Conservation (phyloP, 2,888 invertebrate species). For the Microdon myrmicae region DNA sequence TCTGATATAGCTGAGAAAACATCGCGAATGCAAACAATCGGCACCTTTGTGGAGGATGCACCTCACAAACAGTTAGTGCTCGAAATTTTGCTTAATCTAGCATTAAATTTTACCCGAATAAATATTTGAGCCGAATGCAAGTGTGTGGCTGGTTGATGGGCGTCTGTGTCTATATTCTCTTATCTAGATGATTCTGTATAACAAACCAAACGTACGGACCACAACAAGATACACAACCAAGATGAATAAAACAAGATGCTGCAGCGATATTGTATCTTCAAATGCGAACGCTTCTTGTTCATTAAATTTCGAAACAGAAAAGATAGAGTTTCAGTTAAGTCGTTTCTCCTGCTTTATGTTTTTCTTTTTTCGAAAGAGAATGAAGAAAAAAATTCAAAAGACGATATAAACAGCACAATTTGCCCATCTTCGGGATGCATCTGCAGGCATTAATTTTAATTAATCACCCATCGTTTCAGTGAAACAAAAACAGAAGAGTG, state of each 20-base stretch:
- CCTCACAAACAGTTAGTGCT: conserved; percentile 12
- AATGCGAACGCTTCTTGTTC: conserved; percentile 13
- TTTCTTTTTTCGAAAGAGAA: not conserved
- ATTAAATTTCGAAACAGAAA: conserved; percentile 23
- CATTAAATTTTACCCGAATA: conserved; percentile 10
- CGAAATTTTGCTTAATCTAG: conserved; percentile 28
- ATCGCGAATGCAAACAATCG: conserved; percentile 32
- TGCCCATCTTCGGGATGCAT: conserved; percentile 49
- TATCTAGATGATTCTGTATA: conserved; percentile 31
- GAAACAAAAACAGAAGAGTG: conserved; percentile 24
- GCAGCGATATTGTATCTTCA: conserved; percentile 24
- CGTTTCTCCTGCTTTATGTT: conserved; percentile 8
- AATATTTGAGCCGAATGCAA: conserved; percentile 25
- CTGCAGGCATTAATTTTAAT: conserved; percentile 53
- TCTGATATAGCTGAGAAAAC: conserved; percentile 7
- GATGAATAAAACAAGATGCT: conserved; percentile 40
- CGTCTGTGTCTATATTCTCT: conserved; percentile 12
- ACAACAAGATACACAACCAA: conserved; percentile 17
- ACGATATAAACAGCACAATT: conserved; percentile 33
- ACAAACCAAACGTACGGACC: conserved; percentile 35
- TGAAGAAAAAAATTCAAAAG: not conserved
- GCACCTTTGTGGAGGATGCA: conserved; percentile 22
- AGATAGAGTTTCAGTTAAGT: too few relatives aligned
- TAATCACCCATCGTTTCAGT: conserved; percentile 47
- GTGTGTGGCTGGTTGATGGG: not conserved